phyloP scores from a whole-genome alignment of 2,113 vertebrate genomes.

The Fulmarus glacialis region DNA sequence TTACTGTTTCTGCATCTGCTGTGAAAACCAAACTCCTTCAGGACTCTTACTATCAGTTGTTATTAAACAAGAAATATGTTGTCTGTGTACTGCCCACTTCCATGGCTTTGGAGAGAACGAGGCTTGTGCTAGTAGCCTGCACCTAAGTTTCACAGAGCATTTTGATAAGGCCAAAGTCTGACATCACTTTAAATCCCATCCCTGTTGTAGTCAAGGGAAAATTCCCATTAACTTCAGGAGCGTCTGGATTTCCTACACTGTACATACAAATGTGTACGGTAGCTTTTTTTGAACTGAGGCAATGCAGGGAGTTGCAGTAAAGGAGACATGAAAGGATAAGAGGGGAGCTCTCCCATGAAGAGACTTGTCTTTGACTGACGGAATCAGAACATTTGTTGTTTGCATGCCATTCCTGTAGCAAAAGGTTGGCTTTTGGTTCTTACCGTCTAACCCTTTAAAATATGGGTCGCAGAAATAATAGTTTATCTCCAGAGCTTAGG shows the following conservation, averaged over 20 bases:
- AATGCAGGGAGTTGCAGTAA: neutral
- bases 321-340: conserved; percentile 18
- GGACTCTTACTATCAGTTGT: neutral
- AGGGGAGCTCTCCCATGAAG: neutral
- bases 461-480: neutral
- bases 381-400: conserved; percentile 16
- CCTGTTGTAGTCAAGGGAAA: neutral
- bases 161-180: neutral
- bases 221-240: neutral
- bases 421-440: neutral
- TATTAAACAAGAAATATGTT: neutral
- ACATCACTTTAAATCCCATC: neutral
- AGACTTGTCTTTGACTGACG: neutral
- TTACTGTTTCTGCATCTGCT: neutral
- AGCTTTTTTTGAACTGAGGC: neutral
- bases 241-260: neutral
- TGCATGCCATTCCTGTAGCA: neutral
- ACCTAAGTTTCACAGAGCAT: neutral
- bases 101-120: neutral
- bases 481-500: neutral
- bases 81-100: neutral
- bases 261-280: neutral
- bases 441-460: neutral
- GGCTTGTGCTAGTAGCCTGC: neutral
- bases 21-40: neutral